phyloP scores from a whole-genome alignment of 2,113 vertebrate genomes.

The Castor canadensis region DNA sequence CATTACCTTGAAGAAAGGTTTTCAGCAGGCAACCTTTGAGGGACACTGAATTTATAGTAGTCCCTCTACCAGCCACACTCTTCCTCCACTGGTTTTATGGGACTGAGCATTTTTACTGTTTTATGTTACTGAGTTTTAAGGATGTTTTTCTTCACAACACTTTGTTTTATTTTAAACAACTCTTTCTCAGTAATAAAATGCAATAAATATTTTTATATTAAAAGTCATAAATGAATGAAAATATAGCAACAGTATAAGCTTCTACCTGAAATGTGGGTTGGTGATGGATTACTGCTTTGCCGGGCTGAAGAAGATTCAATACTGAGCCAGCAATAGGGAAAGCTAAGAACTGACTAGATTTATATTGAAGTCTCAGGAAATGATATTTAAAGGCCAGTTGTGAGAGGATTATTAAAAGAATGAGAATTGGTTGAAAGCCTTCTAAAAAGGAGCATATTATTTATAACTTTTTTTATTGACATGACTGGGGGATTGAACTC shows the following conservation, averaged over 20 bases:
- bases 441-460: too few species aligned
- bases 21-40: neutral
- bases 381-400: neutral
- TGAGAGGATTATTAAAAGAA: too few species aligned
- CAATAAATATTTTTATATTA: neutral
- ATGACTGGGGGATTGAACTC: too few species aligned
- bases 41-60: neutral
- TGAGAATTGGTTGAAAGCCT: too few species aligned
- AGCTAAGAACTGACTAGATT: too few species aligned
- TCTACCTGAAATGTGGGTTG: too few species aligned
- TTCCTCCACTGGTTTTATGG: neutral
- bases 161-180: neutral
- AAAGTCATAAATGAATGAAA: neutral
- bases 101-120: neutral
- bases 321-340: too few species aligned
- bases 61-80: neutral
- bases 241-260: too few species aligned
- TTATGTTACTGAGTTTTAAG: neutral
- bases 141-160: neutral
- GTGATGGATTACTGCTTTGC: too few species aligned
- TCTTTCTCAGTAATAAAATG: neutral
- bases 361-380: too few species aligned
- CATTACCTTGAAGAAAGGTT: neutral
- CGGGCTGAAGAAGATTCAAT: too few species aligned
- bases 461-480: too few species aligned